These are phyloP conservation scores for Archilochus colubris DNA, from an alignment of 2,113 vertebrate species.

Conservation along the genomic window DNA sequence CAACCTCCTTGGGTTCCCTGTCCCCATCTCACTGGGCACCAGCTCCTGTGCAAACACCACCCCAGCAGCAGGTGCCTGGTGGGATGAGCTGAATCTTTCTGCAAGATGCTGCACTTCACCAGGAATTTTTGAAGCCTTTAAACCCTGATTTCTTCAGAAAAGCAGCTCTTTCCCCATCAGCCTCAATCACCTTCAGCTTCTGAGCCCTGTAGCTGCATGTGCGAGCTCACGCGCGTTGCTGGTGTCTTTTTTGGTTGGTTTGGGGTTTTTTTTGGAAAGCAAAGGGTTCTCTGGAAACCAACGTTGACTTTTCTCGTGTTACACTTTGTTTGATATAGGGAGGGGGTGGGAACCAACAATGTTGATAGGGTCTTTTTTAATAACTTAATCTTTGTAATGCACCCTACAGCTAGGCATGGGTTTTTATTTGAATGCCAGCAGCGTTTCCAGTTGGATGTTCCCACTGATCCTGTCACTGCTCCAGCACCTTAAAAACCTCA, in stretches of 20 bases:
- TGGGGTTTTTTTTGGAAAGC: not conserved
- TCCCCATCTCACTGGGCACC: not conserved
- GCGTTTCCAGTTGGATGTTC: not conserved
- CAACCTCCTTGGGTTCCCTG: not conserved
- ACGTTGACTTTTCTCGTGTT: not conserved
- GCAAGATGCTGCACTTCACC: constrained; percentile 1
- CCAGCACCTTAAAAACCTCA: constrained; percentile 15
- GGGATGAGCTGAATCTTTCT: not conserved
- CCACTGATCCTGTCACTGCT: not conserved
- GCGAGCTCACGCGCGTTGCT: too few relatives aligned
- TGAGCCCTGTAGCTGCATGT: not conserved
- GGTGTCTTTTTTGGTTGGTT: too few relatives aligned
- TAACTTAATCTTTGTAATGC: constrained; percentile 44
- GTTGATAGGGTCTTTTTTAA: constrained; percentile 1
- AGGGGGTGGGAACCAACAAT: not conserved
- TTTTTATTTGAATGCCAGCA: constrained; percentile 30
- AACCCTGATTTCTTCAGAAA: not conserved
- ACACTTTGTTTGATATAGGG: not conserved
- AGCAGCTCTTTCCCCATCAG: not conserved
- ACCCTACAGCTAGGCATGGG: constrained; percentile 11
- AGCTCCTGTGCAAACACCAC: too few relatives aligned
- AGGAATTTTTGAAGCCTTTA: constrained; percentile 22
- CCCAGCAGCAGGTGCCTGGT: rapidly evolving
- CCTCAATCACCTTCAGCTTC: not conserved
- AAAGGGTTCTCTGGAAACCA: not conserved